A percentile compares a stretch with the other conserved stretches of the same genome.
These are phyloP conservation scores for Peromyscus nudipes DNA, from an alignment of 2,797 vertebrate species.

Conservation along the genomic window DNA sequence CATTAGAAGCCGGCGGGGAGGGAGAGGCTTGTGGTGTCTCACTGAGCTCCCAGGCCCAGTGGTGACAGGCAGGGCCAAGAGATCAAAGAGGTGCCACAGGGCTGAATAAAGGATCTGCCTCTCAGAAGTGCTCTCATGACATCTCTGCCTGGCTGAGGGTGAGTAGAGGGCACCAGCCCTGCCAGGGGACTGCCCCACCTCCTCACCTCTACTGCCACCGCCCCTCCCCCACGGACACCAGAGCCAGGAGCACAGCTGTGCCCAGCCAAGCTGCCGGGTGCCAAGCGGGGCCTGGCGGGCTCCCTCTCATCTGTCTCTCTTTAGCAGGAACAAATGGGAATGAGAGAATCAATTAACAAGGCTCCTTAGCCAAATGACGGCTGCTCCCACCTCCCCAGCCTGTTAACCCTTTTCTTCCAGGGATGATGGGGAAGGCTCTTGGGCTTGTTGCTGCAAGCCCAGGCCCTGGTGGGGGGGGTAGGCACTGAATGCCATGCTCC, in stretches of 20 bases:
- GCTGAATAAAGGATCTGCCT: constrained; percentile 49
- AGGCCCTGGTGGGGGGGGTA: constrained; percentile 46
- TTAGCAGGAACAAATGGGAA: constrained; percentile 92
- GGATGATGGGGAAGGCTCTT: constrained; percentile 46
- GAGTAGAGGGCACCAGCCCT: constrained; percentile 7
- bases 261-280: constrained; percentile 88
- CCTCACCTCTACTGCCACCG: constrained; percentile 69
- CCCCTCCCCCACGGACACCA: constrained; percentile 75
- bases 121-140: not conserved
- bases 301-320: constrained; percentile 92
- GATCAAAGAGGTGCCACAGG: constrained; percentile 57
- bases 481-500: not conserved
- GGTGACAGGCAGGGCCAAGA: constrained; percentile 9
- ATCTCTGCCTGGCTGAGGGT: not conserved
- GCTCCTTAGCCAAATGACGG: constrained; percentile 90
- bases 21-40: constrained; percentile 17
- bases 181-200: not conserved
- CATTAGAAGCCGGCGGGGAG: not conserved
- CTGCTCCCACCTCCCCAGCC: constrained; percentile 85
- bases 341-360: constrained; percentile 92
- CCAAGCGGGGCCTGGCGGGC: constrained; percentile 89
- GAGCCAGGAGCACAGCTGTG: constrained; percentile 90
- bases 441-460: not conserved
- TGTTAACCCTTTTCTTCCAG: constrained; percentile 88
- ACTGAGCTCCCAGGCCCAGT: not conserved